Base-by-base conservation (phyloP, 2,797 vertebrate species). In the Sebastes minor region DNA sequence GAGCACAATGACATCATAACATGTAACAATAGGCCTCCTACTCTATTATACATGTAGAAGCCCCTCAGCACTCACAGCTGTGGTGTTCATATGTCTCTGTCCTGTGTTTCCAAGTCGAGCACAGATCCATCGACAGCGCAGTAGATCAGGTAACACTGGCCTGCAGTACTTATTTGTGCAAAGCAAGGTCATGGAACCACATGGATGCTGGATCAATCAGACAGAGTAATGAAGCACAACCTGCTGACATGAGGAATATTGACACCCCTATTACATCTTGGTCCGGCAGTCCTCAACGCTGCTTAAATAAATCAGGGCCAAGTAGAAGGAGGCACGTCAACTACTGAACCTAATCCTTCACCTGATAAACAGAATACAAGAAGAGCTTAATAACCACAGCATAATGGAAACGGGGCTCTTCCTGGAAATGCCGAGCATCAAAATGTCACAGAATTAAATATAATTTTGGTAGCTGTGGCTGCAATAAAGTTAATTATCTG, bases 161-260 rank as follows among this genome's bases (percentile, higher is more conserved):
- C 70, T 57, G 85, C 85, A 81, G 52, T 71, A 84, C 74, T 84
- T 88, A 86, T 92, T 92, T 91, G 89, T 88, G 83, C 86, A 92
- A 87, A 90, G 89, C 91, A 94, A 93, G 91, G 93, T 92, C 93
- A 89, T 52, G 71, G 86, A 86, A 82, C 82, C 73, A 74, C 84
- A 87, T 84, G 74, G 78, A 87, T 78, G 85, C 62, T 72, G 77
- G 90, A 95, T 94, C 93, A 93, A 93, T 94, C 91, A 93, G 84
- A 82, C 81, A 83, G 89, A 93, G 89, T 89, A 92, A 93, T 93
- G 92, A 94, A 90, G 86, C 88, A 82, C 83, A 91, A 89, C 86
- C 78, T 86, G 91, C 92, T 94, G 93, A 93, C 92, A 85, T 90
- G 91, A 92, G 67, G 67, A 88, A 93, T 91, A 90, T 78, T 78